phyloP scores from a whole-genome alignment of 2,888 invertebrate genomes.

The Hypselothyrea guttata region DNA sequence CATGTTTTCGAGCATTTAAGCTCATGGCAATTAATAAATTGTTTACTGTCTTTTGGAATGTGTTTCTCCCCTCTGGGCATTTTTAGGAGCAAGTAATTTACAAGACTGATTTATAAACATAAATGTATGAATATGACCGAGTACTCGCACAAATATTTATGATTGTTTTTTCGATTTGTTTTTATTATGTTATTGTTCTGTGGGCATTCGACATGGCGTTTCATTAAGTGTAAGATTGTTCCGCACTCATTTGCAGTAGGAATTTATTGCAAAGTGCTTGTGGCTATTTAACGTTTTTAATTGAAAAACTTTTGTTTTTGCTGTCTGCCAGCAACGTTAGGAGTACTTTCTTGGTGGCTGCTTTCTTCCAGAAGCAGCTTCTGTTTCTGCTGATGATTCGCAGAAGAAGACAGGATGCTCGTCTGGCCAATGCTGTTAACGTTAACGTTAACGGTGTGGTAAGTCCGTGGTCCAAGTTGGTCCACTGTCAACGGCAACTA shows the following conservation, averaged over 20 bases:
- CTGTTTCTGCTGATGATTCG: conserved; percentile 16
- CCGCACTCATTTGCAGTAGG: conserved; percentile 46
- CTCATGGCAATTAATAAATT: too few relatives aligned
- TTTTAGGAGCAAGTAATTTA: not conserved
- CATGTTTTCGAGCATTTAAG: too few relatives aligned
- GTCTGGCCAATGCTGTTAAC: conserved; percentile 32
- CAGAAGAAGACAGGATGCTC: conserved; percentile 17
- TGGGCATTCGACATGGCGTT: conserved; percentile 28
- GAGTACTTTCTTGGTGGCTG: conserved; percentile 8
- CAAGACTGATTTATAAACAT: not conserved
- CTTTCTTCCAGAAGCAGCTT: not conserved
- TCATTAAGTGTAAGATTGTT: conserved; percentile 58
- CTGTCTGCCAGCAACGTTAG: conserved; percentile 38
- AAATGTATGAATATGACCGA: too few relatives aligned
- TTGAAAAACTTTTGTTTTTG: conserved; percentile 69
- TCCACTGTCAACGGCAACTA: conserved; percentile 55
- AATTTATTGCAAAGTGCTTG: conserved; percentile 67
- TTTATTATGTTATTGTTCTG: conserved; percentile 27
- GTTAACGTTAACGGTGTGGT: conserved; percentile 12
- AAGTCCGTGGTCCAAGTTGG: conserved; percentile 29
- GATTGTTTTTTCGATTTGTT: conserved; percentile 26
- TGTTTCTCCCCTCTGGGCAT: too few relatives aligned
- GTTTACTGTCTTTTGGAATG: too few relatives aligned
- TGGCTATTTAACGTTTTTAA: conserved; percentile 69
- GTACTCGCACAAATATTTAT: not conserved